Evolutionary conservation across 30 jellyfish, hydroid and myxozoan genomes (phyloP), one percentile per base, ranked within the genome.

Genomic region (Phacellophora camtschatica): DNA sequence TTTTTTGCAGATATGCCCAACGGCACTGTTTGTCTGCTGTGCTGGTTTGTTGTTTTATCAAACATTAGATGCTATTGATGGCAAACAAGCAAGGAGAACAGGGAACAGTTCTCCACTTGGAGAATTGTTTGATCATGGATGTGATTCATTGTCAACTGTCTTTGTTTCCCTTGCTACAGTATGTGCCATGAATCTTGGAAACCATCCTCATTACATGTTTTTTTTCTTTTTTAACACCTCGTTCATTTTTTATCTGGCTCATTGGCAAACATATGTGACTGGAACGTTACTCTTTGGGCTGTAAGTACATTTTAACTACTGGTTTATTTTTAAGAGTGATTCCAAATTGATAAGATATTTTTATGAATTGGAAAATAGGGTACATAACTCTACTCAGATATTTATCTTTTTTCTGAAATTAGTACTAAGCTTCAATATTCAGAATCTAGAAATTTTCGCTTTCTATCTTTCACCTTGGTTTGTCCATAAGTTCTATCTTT

Each of bases 11-110:
- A 68, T 83, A 10, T 68, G 90, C 61, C 66, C 92, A 34, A 59
- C 18, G 30, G 85, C 87, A 11, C 65, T 77, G 27, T 28, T 92
- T 27, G 39, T 46, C 12, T 73, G 91, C 63, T 71, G 91, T 57
- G 49, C 81, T 53, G 96, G 96, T 13, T 51, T 93, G 84, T 88
- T 93, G 42, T n/a, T 87, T 28, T 93, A 93, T 63, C 99, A 93
- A 67, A 79, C 96, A 25, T 82, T 93, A 63, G 99, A 93, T 87
- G 99, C 99, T 9, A 85, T 93, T 19, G 99, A 93, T 79, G 99
- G 99, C 20, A 93, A 86, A 74, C 99, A 93, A 83, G 99, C 99
- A 45, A 63, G 97, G 18, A 81, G 97, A 41, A 81, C 95, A 19
- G 93, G 93, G 29, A 74, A 90, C 22, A 50, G 96, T 33, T 78